Conservation (phyloP, 2,888 invertebrate genomes). For the Mythimna ferrago region DNA sequence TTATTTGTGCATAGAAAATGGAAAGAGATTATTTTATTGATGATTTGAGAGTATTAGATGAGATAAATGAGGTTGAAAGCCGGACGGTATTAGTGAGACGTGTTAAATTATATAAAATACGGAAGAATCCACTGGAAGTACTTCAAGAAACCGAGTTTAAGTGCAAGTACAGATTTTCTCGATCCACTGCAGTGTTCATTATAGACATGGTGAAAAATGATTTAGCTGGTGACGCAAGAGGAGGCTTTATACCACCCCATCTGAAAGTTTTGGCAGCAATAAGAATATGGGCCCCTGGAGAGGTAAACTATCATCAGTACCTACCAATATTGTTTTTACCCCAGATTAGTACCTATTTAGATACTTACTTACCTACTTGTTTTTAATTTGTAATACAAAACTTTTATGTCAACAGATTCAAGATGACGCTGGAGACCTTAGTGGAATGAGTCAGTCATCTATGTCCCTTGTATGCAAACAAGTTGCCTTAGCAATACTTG, state of each 20-base stretch:
- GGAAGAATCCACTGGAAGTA: too few species aligned
- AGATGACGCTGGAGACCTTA: too few species aligned
- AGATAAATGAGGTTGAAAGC: too few species aligned
- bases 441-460: neutral
- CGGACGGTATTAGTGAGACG: too few species aligned
- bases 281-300: conserved; percentile 4
- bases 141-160: too few species aligned
- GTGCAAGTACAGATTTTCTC: conserved; percentile 4
- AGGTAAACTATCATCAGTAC: neutral
- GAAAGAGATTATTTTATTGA: too few species aligned
- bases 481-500: neutral
- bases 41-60: too few species aligned
- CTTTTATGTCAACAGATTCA: too few species aligned
- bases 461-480: neutral
- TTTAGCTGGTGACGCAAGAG: conserved; percentile 7
- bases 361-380: neutral
- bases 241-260: conserved; percentile 3
- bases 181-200: neutral
- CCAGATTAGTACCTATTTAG: neutral
- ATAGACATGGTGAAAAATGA: conserved; percentile 2
- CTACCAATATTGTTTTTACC: neutral
- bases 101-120: too few species aligned
- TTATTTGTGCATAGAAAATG: too few species aligned
- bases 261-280: conserved; percentile 5
- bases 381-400: too few species aligned